Conservation (phyloP, 2,888 invertebrate genomes). For the Ectropis crepuscularia region DNA sequence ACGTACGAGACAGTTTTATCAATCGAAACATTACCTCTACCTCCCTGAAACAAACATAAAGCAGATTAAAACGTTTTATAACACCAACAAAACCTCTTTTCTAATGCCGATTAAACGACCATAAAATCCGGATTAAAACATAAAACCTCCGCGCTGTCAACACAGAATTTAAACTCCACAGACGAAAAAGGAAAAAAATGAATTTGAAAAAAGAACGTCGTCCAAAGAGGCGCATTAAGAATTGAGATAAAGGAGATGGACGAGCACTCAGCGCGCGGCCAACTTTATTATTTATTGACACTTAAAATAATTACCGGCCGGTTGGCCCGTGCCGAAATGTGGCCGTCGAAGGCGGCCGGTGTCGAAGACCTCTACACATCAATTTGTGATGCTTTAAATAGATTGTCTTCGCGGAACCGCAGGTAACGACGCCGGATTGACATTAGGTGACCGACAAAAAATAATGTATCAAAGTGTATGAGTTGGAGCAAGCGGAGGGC, state of each 20-base stretch:
- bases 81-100: constrained; percentile 50
- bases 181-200: constrained; percentile 69
- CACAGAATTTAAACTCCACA: constrained; percentile 80
- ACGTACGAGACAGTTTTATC: constrained; percentile 41
- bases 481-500: constrained; percentile 4
- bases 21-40: constrained; percentile 55
- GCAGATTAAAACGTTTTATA: constrained; percentile 61
- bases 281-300: constrained; percentile 85
- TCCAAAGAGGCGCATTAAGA: constrained; percentile 84
- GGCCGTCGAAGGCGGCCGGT: constrained; percentile 46
- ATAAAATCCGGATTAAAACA: constrained; percentile 81
- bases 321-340: constrained; percentile 80
- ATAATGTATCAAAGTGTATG: constrained; percentile 30
- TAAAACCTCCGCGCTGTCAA: constrained; percentile 81
- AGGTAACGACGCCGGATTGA: constrained; percentile 25
- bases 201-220: constrained; percentile 68
- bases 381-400: constrained; percentile 44
- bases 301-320: constrained; percentile 81
- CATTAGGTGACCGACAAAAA: constrained; percentile 40
- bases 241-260: constrained; percentile 84
- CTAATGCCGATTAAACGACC: constrained; percentile 72
- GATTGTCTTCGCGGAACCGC: constrained; percentile 38
- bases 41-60: constrained; percentile 60
- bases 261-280: constrained; percentile 80
- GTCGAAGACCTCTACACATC: constrained; percentile 61